Conservation (phyloP, 2,797 vertebrate genomes). For the Rhinichthys osculus region DNA sequence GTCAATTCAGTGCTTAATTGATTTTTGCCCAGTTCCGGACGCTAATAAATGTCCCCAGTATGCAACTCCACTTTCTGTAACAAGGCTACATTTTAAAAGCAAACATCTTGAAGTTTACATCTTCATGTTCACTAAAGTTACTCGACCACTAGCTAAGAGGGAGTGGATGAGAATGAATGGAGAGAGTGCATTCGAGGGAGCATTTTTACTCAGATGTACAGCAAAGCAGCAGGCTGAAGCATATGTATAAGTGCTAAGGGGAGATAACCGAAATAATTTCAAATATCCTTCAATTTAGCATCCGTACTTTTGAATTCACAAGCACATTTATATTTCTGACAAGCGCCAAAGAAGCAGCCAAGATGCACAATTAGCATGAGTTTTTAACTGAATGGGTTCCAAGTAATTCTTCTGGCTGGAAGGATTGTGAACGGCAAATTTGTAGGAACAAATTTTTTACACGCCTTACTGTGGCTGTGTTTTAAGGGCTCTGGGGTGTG, state of each 20-base stretch:
- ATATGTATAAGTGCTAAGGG: slow-evolving; percentile 16
- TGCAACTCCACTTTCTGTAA: slow-evolving; percentile 3
- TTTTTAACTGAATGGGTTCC: slow-evolving; percentile 42
- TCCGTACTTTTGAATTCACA: slow-evolving; percentile 23
- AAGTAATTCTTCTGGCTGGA: slow-evolving; percentile 34
- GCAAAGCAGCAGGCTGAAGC: slow-evolving; percentile 5
- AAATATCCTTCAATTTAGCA: slow-evolving; percentile 16
- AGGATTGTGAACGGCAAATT: slow-evolving; percentile 44
- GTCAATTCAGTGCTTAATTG: slow-evolving; percentile 44
- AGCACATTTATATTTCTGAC: slow-evolving; percentile 40
- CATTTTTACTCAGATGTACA: slow-evolving; percentile 29
- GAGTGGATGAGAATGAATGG: neutral
- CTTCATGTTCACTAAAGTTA: slow-evolving; percentile 6
- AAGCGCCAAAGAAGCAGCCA: slow-evolving; percentile 18
- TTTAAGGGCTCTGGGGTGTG: slow-evolving; percentile 42
- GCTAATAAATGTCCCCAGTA: slow-evolving; percentile 14
- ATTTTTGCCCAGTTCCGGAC: neutral
- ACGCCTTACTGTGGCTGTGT: slow-evolving; percentile 29
- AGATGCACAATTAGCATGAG: slow-evolving; percentile 37
- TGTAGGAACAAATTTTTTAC: slow-evolving; percentile 37
- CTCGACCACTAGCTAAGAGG: neutral
- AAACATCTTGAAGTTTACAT: slow-evolving; percentile 14
- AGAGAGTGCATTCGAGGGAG: slow-evolving; percentile 4
- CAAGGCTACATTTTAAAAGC: slow-evolving; percentile 19
- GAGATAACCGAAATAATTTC: slow-evolving; percentile 20